Evolutionary conservation across 2,888 invertebrate species (phyloP).

Genomic region (Philereme transversata): DNA sequence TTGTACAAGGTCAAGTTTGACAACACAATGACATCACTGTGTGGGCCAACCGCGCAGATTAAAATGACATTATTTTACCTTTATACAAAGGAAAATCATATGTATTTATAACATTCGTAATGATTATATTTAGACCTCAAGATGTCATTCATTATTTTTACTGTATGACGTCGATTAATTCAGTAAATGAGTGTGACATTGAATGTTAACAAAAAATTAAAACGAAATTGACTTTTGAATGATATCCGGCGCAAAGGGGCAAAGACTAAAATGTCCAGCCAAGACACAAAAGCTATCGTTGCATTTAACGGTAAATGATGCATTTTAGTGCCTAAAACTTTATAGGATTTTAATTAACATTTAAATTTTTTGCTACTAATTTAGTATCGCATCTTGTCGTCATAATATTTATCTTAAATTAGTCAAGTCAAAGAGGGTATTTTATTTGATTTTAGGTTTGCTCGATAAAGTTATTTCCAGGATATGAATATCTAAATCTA

Average conservation of each 20-base stretch:
- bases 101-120: not conserved
- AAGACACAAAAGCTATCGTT: not conserved
- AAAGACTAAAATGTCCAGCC: too few species aligned
- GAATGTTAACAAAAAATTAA: not conserved
- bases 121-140: not conserved
- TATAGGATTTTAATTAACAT: too few species aligned
- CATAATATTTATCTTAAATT: conserved; percentile 17
- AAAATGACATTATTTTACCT: conserved; percentile 21
- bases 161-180: not conserved
- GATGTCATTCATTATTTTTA: not conserved
- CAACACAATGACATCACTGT: conserved; percentile 50
- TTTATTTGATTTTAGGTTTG: conserved; percentile 11
- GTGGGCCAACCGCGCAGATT: conserved; percentile 25
- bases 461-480: conserved; percentile 20
- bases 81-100: conserved; percentile 14
- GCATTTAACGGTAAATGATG: too few species aligned
- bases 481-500: not conserved
- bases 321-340: too few species aligned
- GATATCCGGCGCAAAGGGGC: too few species aligned
- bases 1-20: conserved; percentile 41
- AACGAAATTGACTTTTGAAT: too few species aligned
- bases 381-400: too few species aligned
- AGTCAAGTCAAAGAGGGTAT: conserved; percentile 21
- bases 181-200: not conserved
- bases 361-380: too few species aligned